These are phyloP conservation scores for Lamproptera curius DNA, from an alignment of 2,888 invertebrate genomes.

Conservation along the genomic window DNA sequence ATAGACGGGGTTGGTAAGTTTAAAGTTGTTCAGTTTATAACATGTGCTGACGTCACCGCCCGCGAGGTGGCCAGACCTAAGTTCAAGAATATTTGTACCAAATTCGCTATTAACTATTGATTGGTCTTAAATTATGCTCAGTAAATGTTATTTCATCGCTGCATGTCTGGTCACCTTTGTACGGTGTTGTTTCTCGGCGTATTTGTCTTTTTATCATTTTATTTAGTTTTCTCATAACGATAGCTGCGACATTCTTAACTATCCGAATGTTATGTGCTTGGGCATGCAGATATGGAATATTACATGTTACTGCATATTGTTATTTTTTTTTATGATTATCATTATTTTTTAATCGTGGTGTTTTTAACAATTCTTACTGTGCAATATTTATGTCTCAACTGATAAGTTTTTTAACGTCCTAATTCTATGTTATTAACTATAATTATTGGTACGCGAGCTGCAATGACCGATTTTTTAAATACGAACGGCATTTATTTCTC, in stretches of 20 bases:
- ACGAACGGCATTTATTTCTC: too few species aligned
- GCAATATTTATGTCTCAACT: not conserved
- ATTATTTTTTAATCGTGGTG: too few species aligned
- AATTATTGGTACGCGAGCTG: slow-evolving; percentile 56
- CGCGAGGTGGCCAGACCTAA: slow-evolving; percentile 71
- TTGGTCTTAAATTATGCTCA: not conserved
- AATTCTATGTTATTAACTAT: slow-evolving; percentile 54
- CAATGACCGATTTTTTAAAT: too few species aligned
- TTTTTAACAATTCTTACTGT: slow-evolving; percentile 37
- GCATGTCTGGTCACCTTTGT: slow-evolving; percentile 76
- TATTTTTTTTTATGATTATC: slow-evolving; percentile 37
- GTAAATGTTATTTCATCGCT: slow-evolving; percentile 54
- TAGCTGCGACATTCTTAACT: slow-evolving; percentile 59
- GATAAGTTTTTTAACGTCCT: slow-evolving; percentile 44
- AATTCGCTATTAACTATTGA: slow-evolving; percentile 4
- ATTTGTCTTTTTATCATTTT: slow-evolving; percentile 41
- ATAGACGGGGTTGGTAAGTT: slow-evolving; percentile 61
- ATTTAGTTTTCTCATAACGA: slow-evolving; percentile 39
- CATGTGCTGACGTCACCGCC: slow-evolving; percentile 65
- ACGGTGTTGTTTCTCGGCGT: slow-evolving; percentile 48
- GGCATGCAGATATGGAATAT: slow-evolving; percentile 76
- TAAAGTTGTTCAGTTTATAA: slow-evolving; percentile 35
- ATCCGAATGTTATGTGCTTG: slow-evolving; percentile 67
- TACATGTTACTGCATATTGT: slow-evolving; percentile 44
- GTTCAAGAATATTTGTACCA: slow-evolving; percentile 11